These are phyloP conservation scores for Chaetophractus vellerosus DNA, from an alignment of 2,797 vertebrate genomes.

Conservation along the genomic window DNA sequence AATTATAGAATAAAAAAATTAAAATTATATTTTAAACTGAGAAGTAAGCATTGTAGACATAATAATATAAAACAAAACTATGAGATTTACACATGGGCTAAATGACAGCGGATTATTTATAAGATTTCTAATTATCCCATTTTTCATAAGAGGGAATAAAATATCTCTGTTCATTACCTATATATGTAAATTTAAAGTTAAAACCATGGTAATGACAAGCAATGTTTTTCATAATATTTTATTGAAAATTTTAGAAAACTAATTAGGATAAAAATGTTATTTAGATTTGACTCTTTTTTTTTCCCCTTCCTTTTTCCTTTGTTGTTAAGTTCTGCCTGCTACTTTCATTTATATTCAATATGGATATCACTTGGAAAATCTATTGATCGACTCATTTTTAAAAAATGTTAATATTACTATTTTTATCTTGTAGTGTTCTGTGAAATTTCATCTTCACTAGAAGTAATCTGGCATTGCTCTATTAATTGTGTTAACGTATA, in stretches of 20 bases:
- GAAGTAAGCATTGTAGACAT: not conserved
- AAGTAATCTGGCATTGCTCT: constrained; percentile 18
- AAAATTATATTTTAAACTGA: not conserved
- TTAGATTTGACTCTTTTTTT: not conserved
- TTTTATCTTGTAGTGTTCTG: not conserved
- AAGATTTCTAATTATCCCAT: not conserved
- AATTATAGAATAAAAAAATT: not conserved
- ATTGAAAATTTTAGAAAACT: not conserved
- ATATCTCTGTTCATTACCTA: not conserved
- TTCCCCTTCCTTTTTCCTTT: not conserved
- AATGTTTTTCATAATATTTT: not conserved
- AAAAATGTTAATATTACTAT: constrained; percentile 15
- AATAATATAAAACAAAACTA: not conserved
- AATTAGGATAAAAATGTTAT: not conserved
- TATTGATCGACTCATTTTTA: not conserved
- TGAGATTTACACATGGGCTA: not conserved
- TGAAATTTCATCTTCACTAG: not conserved
- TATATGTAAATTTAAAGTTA: not conserved
- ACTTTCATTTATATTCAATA: not conserved
- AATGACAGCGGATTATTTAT: not conserved
- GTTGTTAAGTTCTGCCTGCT: not conserved
- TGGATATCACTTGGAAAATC: not conserved
- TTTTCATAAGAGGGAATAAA: not conserved
- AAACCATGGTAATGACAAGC: not conserved
- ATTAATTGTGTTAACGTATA: constrained; percentile 42